phyloP scores from a whole-genome alignment of 2,113 vertebrate species.

The Penelope pileata region DNA sequence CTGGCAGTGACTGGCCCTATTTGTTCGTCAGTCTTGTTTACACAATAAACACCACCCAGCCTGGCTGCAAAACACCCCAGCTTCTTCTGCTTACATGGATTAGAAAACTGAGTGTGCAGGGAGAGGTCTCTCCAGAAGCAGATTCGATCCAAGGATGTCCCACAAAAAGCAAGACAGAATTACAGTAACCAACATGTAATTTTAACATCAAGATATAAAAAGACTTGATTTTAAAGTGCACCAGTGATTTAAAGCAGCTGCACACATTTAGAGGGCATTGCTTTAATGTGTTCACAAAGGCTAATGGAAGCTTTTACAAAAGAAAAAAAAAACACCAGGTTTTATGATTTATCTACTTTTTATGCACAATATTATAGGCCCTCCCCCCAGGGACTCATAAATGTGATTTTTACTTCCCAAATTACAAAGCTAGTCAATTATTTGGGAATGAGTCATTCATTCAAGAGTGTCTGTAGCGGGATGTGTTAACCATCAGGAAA shows the following conservation, averaged over 20 bases:
- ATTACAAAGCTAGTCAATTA: conserved; percentile 83
- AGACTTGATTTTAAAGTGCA: conserved; percentile 67
- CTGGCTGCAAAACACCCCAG: conserved; percentile 13
- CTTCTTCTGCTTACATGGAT: conserved; percentile 45
- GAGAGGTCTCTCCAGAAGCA: conserved; percentile 55
- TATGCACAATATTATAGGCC: conserved; percentile 77
- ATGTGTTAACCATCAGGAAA: conserved; percentile 86
- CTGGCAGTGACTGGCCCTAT: conserved; percentile 8
- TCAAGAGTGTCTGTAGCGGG: conserved; percentile 77
- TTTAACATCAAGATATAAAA: conserved; percentile 77
- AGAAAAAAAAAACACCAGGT: conserved; percentile 54
- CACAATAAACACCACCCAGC: conserved; percentile 29
- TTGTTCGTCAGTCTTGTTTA: conserved; percentile 46
- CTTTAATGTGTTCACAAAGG: conserved; percentile 66
- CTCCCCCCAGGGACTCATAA: conserved; percentile 77
- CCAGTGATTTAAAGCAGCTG: conserved; percentile 73
- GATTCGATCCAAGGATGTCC: conserved; percentile 45
- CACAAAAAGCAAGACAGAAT: conserved; percentile 73
- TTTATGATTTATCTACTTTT: conserved; percentile 85
- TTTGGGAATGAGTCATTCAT: conserved; percentile 80
- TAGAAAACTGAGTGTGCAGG: conserved; percentile 23
- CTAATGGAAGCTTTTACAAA: conserved; percentile 81
- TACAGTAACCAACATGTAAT: conserved; percentile 75
- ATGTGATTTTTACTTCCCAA: conserved; percentile 82
- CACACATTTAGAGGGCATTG: conserved; percentile 52